Conservation (phyloP, 30 jellyfish, hydroid and myxozoan genomes). For the Cassiopea xamachana region DNA sequence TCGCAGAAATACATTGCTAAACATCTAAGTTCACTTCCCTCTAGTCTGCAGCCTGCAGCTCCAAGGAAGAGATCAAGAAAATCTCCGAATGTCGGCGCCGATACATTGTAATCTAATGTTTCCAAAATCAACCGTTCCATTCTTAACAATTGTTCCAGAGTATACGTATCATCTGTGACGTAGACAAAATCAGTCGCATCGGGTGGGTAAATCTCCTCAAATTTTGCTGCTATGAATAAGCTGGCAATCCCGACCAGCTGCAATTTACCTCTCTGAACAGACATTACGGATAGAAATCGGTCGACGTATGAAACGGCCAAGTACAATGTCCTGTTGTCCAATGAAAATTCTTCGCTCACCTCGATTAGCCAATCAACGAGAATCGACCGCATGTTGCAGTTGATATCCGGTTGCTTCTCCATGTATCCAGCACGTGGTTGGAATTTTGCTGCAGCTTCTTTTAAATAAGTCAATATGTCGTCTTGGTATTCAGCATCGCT, state of each 20-base stretch:
- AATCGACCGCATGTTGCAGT: constrained; percentile 88
- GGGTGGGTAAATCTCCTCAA: constrained; percentile 96
- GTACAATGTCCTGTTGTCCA: constrained; percentile 87
- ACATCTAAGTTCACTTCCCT: not conserved
- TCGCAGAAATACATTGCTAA: constrained; percentile 68
- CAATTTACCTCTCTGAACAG: constrained; percentile 92
- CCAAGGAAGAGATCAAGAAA: constrained; percentile 75
- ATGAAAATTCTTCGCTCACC: constrained; percentile 90
- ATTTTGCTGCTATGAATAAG: constrained; percentile 95
- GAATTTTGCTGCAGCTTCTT: not conserved
- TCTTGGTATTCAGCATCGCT: constrained; percentile 61
- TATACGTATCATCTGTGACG: constrained; percentile 97
- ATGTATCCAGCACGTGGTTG: constrained; percentile 79
- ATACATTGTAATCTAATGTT: constrained; percentile 78
- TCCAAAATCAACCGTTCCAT: constrained; percentile 92
- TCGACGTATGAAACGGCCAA: constrained; percentile 90
- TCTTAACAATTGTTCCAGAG: constrained; percentile 83
- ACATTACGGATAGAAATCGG: constrained; percentile 91
- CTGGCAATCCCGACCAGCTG: constrained; percentile 99
- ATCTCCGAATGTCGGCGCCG: constrained; percentile 85
- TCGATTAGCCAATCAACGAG: constrained; percentile 97
- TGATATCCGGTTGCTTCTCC: constrained; percentile 93
- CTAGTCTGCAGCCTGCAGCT: constrained; percentile 69
- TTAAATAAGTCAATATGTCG: constrained; percentile 45
- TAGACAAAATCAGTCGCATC: constrained; percentile 95